Conservation (phyloP, 2,113 vertebrate genomes). For the Eolophus roseicapilla region DNA sequence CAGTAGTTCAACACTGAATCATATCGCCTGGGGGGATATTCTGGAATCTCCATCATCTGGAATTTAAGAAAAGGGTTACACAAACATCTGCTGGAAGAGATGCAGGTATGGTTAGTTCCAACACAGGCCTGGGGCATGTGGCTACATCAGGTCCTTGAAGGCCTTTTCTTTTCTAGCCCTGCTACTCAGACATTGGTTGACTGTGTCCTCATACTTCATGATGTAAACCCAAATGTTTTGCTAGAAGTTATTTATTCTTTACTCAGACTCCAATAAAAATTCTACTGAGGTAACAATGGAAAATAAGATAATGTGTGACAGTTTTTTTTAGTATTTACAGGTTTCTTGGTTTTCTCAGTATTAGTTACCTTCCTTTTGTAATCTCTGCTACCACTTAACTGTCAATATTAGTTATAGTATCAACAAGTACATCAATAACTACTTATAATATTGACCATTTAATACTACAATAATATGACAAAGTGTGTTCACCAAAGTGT, state of each 20-base stretch:
- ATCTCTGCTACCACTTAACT: background rate
- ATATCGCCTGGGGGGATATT: background rate
- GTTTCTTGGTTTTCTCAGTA: background rate
- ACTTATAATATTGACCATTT: background rate
- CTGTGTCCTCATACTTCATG: background rate
- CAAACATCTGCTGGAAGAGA: background rate
- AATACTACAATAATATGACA: background rate
- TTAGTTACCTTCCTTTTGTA: background rate
- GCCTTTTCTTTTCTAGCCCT: background rate
- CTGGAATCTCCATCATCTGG: constrained; percentile 5
- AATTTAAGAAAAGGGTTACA: background rate
- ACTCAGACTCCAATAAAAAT: background rate
- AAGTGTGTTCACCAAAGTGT: background rate
- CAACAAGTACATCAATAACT: background rate
- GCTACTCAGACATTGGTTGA: background rate
- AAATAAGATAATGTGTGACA: background rate
- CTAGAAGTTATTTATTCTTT: background rate
- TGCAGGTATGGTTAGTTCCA: background rate
- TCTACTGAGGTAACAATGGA: background rate
- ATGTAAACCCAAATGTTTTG: background rate
- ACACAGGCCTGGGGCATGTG: background rate
- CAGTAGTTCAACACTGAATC: background rate
- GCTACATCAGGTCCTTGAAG: background rate
- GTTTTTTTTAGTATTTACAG: background rate
- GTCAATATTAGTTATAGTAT: background rate